Base-by-base conservation (phyloP, 2,113 vertebrate species). In the Vidua chalybeata region DNA sequence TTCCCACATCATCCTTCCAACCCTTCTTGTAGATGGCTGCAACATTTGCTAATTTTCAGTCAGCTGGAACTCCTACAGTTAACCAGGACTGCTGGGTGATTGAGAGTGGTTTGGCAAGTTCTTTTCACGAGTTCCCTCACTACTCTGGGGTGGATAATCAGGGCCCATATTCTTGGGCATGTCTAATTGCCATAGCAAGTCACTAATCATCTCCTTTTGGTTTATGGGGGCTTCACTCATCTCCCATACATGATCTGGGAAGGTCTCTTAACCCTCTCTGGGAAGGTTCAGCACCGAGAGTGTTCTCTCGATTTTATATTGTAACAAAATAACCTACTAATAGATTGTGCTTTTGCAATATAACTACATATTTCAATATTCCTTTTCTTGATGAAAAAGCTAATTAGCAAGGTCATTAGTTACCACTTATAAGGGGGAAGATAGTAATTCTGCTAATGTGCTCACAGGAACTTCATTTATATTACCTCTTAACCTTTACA, bases 401-500 rank as follows among this genome's bases (percentile, higher is more conserved):
- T 96, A 88, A 95, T 96, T 96, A 95, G 80, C 59, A 84, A 97
- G 86, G 79, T 96, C 11, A 2, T 96, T 96, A 88, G 41, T 92
- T 95, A 91, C 89, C 88, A 89, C 69, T 96, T 95, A 43, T 33
- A 78, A 93, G 43, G 45, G 69, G 73, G 33, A 91, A 92, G 71
- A 91, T 22, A 94, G 58, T 56, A 89, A 87, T 89, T 94, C 88
- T 84, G 93, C 87, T 96, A 93, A 93, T 96, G 35, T 63, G 85
- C 55, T 97, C 94, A 82, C 39, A 75, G 92, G 93, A 93, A 95
- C 48, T 97, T 95, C 87, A 92, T 93, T 97, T 97, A 89, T 94
- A 97, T 93, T 84, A 92, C 93, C 94, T 95, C 93, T 94, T 97
- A 95, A 97, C 96, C 79, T 94, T 96, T 97, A 93, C 87, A 95